Conservation (phyloP, 2,797 vertebrate species). For the Pantherophis alleghaniensis region DNA sequence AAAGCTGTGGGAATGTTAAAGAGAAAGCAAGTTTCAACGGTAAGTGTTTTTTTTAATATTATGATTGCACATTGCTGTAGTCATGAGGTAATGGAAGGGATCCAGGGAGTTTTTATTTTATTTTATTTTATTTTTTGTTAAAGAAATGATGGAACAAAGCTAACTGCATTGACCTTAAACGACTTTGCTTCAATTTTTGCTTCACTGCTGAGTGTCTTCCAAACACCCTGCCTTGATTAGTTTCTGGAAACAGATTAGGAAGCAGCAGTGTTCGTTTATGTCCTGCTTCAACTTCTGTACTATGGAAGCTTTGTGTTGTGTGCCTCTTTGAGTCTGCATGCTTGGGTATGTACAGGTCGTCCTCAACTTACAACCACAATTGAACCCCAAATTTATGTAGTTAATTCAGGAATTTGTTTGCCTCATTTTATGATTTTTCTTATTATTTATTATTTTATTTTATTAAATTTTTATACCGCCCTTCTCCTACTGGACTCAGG, state of each 20-base stretch:
- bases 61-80: background rate
- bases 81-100: constrained; percentile 28
- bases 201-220: background rate
- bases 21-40: background rate
- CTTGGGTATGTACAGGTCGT: background rate
- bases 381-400: too few species aligned
- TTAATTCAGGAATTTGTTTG: too few species aligned
- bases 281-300: background rate
- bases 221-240: background rate
- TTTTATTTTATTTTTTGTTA: background rate
- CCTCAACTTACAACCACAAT: too few species aligned
- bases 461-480: too few species aligned
- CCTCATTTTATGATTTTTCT: too few species aligned
- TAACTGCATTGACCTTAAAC: constrained; percentile 4
- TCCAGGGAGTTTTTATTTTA: background rate
- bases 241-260: constrained; percentile 6
- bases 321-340: background rate
- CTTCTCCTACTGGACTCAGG: too few species aligned
- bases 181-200: background rate
- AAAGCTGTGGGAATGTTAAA: background rate
- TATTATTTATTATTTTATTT: too few species aligned
- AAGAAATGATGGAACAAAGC: constrained; percentile 1
- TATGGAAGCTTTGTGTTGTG: background rate
- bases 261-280: background rate
- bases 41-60: background rate